phyloP scores from a whole-genome alignment of 2,797 vertebrate genomes.

The Lepidocolaptes lacrymiger region DNA sequence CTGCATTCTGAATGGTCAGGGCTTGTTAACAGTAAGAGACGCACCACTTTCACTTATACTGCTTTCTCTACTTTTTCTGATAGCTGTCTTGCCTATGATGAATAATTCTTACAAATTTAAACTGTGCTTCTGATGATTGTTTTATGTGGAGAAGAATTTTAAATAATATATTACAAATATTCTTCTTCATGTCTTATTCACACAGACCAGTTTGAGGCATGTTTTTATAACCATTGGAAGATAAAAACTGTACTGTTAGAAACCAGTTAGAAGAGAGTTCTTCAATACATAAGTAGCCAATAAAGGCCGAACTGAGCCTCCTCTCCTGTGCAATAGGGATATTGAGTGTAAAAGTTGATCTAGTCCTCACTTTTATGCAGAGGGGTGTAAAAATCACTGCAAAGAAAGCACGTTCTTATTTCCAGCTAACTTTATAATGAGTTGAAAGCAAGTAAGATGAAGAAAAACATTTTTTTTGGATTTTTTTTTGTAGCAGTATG shows the following conservation, averaged over 20 bases:
- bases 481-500: neutral
- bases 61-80: neutral
- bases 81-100: neutral
- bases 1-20: neutral
- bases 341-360: neutral
- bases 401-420: neutral
- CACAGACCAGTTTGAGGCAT: accelerated
- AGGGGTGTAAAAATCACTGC: neutral
- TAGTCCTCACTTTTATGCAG: neutral
- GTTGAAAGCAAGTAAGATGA: neutral
- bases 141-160: neutral
- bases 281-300: neutral
- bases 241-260: neutral
- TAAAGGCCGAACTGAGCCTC: neutral
- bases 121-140: neutral
- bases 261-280: neutral
- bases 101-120: neutral
- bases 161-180: neutral
- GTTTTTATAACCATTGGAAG: neutral
- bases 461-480: neutral
- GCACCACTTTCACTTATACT: neutral
- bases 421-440: neutral
- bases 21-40: neutral
- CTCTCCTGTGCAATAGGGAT: neutral
- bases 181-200: neutral